Base-by-base conservation (phyloP, 2,113 vertebrate genomes). In the Phycodurus eques region DNA sequence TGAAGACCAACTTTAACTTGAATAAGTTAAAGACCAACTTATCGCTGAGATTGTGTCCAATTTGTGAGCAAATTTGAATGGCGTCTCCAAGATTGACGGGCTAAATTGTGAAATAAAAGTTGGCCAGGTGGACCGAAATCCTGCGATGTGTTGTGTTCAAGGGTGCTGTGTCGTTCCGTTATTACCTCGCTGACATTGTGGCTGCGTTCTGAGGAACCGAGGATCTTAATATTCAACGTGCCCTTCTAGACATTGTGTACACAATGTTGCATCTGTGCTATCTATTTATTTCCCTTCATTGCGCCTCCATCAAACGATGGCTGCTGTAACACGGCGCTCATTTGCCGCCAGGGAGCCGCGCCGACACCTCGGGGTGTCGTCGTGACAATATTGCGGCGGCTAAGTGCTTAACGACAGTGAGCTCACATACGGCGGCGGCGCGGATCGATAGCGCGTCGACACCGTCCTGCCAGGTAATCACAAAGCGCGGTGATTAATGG, bases 401-500 rank as follows among this genome's bases (percentile, higher is more conserved):
- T 71, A 72, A 80, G 83, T n/a, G 80, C 83, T 92, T 89, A 91
- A 91, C 76, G 82, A 89, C 86, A 85, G 79, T 83, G 88, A 90
- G 86, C 82, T 89, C 83, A 84, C 84, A 73, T 83, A 82, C 73
- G 7, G 75, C 75, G 77, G 83, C 68, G 71, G 39, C 59, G 4
- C 60, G 63, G 81, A 89, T 91, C 87, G 74, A 90, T 88, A 87
- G 53, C 35, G 61, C 70, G 88, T 92, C 90, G 46, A 92, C 90
- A 77, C 4, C 5, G 59, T 66, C 75, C 85, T 83, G 86, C 89
- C 87, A 87, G 85, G 89, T 88, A 90, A 90, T 90, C 88, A 88
- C 82, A 88, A 92, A 88, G 72, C 74, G 11, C 60, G 54, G 83
- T 89, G 90, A 92, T 91, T 91, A 92, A 92, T 84, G 72, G 69